Evolutionary conservation across 2,888 invertebrate genomes (phyloP).

Genomic region (Pyrrhosoma nymphula): DNA sequence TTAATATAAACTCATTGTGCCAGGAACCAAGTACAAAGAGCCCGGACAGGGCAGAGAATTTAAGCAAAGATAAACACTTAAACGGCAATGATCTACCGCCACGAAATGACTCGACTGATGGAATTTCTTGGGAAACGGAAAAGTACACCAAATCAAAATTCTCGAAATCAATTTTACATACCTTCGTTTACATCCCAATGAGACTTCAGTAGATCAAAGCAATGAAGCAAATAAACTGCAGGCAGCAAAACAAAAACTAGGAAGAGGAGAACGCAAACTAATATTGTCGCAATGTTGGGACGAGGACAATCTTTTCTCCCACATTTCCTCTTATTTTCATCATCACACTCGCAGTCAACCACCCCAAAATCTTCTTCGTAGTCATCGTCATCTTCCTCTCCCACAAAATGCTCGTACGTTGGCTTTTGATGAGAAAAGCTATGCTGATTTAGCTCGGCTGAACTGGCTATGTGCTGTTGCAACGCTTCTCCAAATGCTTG

Average conservation of each 20-base stretch:
- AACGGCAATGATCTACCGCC: no score
- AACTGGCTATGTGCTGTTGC: slow-evolving; percentile 43
- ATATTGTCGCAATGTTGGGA: slow-evolving; percentile 75
- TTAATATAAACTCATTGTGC: neutral
- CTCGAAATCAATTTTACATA: neutral
- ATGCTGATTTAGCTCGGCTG: slow-evolving; percentile 40
- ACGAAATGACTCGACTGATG: no score
- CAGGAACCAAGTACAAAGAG: neutral
- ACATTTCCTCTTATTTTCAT: slow-evolving; percentile 47
- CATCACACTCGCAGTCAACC: slow-evolving; percentile 48
- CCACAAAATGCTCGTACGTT: slow-evolving; percentile 45
- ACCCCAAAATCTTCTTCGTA: slow-evolving; percentile 53
- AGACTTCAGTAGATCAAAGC: slow-evolving; percentile 76
- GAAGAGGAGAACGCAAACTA: slow-evolving; percentile 76
- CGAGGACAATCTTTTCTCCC: slow-evolving; percentile 69
- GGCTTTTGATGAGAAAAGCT: slow-evolving; percentile 51
- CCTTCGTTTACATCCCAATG: slow-evolving; percentile 71
- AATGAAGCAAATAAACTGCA: slow-evolving; percentile 77
- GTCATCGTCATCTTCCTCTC: slow-evolving; percentile 58
- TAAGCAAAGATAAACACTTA: neutral
- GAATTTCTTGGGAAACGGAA: no score
- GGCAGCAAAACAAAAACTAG: slow-evolving; percentile 78
- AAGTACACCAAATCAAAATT: no score
- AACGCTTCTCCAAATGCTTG: slow-evolving; percentile 55
- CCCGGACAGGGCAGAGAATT: neutral